Evolutionary conservation across 2,797 vertebrate genomes (phyloP).

Genomic region (Salmo trutta): DNA sequence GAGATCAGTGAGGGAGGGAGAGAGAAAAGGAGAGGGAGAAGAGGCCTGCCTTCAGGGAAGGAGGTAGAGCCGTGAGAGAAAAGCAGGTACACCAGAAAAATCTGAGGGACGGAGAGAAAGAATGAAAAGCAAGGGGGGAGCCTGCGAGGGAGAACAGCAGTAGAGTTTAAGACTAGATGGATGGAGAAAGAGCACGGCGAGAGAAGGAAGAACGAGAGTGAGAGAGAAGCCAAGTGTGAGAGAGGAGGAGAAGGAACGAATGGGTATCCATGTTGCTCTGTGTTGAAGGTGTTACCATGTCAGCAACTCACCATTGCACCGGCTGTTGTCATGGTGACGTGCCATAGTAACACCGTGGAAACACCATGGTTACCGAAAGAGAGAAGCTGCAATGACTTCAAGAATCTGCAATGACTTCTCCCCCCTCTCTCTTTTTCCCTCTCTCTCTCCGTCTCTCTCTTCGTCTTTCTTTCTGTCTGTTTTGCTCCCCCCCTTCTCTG

Average conservation of each 20-base stretch:
- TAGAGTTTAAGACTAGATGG: too few species aligned
- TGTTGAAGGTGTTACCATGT: not conserved
- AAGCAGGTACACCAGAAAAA: too few species aligned
- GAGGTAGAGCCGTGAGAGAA: too few species aligned
- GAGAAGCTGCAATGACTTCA: not conserved
- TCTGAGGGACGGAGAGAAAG: too few species aligned
- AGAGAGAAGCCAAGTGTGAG: not conserved
- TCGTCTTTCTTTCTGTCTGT: not conserved
- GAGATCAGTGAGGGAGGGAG: too few species aligned
- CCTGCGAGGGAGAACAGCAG: too few species aligned
- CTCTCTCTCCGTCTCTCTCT: constrained; percentile 4
- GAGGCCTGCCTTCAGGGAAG: too few species aligned
- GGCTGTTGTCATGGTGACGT: not conserved
- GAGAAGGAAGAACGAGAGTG: not conserved
- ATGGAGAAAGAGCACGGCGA: too few species aligned
- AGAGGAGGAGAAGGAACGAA: not conserved
- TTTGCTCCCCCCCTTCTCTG: not conserved
- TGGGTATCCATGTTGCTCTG: not conserved
- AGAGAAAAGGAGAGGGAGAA: too few species aligned
- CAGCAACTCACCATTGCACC: not conserved
- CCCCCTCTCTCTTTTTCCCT: not conserved
- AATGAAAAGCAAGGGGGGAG: too few species aligned
- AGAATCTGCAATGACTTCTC: not conserved
- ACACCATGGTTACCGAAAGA: not conserved
- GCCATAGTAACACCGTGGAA: too few species aligned